Percentiles rank a stretch among this genome's conserved stretches.
Conservation (phyloP, 2,797 vertebrate species). For the Sebastes umbrosus region DNA sequence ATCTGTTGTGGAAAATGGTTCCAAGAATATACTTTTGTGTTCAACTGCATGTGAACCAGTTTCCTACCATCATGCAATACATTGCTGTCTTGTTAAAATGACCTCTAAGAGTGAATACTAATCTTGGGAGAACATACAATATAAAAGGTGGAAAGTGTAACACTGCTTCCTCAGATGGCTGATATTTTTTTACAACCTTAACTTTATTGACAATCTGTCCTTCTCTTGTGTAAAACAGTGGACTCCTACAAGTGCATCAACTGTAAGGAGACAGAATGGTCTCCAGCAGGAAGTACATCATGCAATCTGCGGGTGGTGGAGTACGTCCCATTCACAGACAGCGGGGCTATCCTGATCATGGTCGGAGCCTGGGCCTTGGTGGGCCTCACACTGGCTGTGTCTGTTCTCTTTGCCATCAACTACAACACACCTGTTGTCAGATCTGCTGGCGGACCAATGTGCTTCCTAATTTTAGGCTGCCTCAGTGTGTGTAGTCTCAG, state of each 20-base stretch:
- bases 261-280: slow-evolving; percentile 82
- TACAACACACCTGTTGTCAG: slow-evolving; percentile 85
- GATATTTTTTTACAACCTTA: neutral
- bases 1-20: too few species aligned
- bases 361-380: slow-evolving; percentile 52
- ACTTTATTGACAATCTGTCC: neutral
- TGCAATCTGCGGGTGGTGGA: slow-evolving; percentile 76
- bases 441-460: slow-evolving; percentile 86
- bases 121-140: too few species aligned
- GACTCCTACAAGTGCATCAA: slow-evolving; percentile 58
- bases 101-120: too few species aligned
- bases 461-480: slow-evolving; percentile 86
- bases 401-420: slow-evolving; percentile 78
- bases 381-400: slow-evolving; percentile 62
- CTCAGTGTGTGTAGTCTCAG: slow-evolving; percentile 74
- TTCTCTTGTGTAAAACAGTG: slow-evolving; percentile 35
- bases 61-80: neutral
- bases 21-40: neutral
- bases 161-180: neutral
- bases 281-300: slow-evolving; percentile 70
- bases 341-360: slow-evolving; percentile 73
- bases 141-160: neutral
- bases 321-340: slow-evolving; percentile 77
- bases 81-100: too few species aligned
- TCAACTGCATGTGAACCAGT: neutral